Conservation (phyloP, 2,113 vertebrate genomes). For the Gorsachius goisagi region DNA sequence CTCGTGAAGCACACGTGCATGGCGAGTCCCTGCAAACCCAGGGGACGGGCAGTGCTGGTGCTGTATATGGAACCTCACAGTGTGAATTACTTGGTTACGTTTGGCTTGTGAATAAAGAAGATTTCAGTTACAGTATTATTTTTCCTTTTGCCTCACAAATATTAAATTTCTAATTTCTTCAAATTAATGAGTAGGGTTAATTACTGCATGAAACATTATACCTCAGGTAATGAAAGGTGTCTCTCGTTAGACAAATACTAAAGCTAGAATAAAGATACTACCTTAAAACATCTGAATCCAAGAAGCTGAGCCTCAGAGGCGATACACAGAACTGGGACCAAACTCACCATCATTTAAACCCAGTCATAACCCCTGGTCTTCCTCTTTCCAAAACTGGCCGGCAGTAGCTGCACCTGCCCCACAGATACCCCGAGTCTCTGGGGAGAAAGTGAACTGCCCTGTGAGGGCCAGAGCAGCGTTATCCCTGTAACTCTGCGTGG, state of each 20-base stretch:
- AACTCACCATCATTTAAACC: neutral
- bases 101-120: slow-evolving; percentile 59
- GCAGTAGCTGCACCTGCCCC: neutral
- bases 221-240: neutral
- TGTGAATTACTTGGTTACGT: slow-evolving; percentile 9
- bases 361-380: neutral
- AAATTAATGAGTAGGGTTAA: neutral
- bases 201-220: neutral
- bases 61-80: neutral
- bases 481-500: neutral
- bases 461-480: neutral
- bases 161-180: neutral
- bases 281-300: slow-evolving; percentile 18
- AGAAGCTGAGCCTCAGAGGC: neutral
- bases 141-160: slow-evolving; percentile 30
- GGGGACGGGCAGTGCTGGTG: neutral
- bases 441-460: neutral
- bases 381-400: neutral
- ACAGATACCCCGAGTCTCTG: neutral
- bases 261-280: neutral
- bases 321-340: neutral
- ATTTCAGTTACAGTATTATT: slow-evolving; percentile 22
- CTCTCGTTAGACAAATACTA: neutral
- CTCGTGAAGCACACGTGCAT: neutral
- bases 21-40: neutral